Evolutionary conservation across 2,797 vertebrate species (phyloP).

Genomic region (Myotis daubentonii): DNA sequence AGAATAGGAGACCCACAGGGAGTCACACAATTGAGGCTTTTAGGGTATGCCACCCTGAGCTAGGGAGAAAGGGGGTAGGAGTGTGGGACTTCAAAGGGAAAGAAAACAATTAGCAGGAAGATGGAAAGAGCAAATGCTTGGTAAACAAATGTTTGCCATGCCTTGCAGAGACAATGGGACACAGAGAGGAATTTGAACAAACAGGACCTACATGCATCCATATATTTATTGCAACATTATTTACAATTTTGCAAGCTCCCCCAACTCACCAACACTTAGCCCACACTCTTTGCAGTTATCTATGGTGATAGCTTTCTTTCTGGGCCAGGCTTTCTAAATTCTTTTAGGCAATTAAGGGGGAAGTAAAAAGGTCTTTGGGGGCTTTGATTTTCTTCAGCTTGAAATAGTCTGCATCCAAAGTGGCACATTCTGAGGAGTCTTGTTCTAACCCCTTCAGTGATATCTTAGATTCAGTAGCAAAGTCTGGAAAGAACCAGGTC

Average conservation of each 20-base stretch:
- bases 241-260: too few relatives aligned
- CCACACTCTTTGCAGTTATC: neutral
- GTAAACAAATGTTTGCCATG: neutral
- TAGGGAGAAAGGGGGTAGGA: neutral
- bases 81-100: neutral
- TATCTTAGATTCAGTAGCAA: constrained; percentile 5
- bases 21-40: neutral
- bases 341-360: neutral
- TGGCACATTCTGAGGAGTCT: neutral
- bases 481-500: neutral
- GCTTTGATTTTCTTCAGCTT: neutral
- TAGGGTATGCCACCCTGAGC: neutral
- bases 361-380: neutral
- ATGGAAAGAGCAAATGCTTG: neutral
- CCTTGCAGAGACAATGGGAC: neutral
- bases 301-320: neutral
- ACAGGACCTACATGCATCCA: too few relatives aligned
- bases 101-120: neutral
- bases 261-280: neutral
- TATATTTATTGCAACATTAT: too few relatives aligned
- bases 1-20: neutral
- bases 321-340: neutral
- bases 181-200: neutral
- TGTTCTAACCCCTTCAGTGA: neutral
- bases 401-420: neutral